Conservation (phyloP, 2,113 vertebrate species). For the Dendropsophus ebraccatus region DNA sequence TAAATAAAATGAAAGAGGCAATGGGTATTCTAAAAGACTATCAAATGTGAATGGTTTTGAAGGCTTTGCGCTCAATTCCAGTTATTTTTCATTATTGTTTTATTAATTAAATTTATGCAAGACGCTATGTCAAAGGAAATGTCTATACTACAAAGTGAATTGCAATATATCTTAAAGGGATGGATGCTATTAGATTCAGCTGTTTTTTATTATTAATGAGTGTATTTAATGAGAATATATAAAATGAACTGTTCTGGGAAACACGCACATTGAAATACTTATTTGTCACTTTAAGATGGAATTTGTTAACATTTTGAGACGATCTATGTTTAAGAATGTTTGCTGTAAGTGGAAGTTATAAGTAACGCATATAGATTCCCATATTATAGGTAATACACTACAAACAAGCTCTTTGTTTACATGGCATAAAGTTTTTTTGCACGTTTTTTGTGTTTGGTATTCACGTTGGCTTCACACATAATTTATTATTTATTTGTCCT, state of each 20-base stretch:
- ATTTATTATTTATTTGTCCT: not conserved
- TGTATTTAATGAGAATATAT: not conserved
- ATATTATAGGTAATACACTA: not conserved
- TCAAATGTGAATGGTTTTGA: not conserved
- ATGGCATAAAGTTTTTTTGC: not conserved
- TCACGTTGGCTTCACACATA: not conserved
- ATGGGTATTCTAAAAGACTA: not conserved
- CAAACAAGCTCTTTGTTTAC: not conserved
- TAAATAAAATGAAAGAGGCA: not conserved
- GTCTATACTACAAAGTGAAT: slow-evolving; percentile 5
- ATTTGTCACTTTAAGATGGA: not conserved
- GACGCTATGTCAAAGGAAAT: not conserved
- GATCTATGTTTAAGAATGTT: not conserved
- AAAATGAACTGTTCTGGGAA: not conserved
- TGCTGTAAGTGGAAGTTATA: not conserved
- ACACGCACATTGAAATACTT: not conserved
- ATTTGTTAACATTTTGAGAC: not conserved
- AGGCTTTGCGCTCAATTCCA: not conserved
- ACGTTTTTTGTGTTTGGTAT: not conserved
- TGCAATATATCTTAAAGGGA: slow-evolving; percentile 9
- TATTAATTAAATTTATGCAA: slow-evolving; percentile 26
- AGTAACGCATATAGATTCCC: not conserved
- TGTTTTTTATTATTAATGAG: slow-evolving; percentile 38
- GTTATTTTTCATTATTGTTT: not conserved
- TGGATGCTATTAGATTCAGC: not conserved